Evolutionary conservation across 64 coral and sea anemone species (phyloP), one percentile per base, ranked within the genome.

Genomic region (Orbicella faveolata): DNA sequence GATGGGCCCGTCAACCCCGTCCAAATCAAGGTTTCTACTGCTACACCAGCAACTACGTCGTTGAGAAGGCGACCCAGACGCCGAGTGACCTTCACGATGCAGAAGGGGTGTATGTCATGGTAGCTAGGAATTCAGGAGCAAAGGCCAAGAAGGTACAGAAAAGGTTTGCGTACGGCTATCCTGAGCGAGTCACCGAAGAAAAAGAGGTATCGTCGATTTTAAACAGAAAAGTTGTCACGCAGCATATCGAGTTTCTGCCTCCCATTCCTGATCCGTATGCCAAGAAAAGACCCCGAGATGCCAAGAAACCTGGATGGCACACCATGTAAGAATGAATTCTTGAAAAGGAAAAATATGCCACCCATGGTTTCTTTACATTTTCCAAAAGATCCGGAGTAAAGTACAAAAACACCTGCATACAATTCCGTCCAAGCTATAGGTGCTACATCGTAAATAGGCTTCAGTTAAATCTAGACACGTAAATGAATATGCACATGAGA

Each of bases 61-160:
- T 92, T 1, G 90, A 92, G 48, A 92, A 92, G 74, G 90, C 90
- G n/a, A 92, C 90, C 4, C 90, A 92, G 54, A 92, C 90, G 17
- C 90, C 90, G 12, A 79, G 78, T 70, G 67, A 87, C 5, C 52
- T 65, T 41, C 90, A 92, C 75, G 83, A 87, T 15, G 79, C 67
- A 18, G 90, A 92, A 92, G 90, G 90, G 4, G 90, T 92, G 10
- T 92, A 80, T 26, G 83, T 92, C 1, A 66, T 92, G 57, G 90
- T 92, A 1, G 75, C 83, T 0, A 76, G 76, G 64, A 87, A 87
- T 51, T 87, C 84, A 61, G 74, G 85, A 25, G 83, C 76, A 10
- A 76, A 79, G 80, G 90, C 85, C 19, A 84, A 86, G 20, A 75
- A 92, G 66, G 90, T 92, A 16, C 83, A 92, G 34, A 75, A 76